phyloP scores from a whole-genome alignment of 1,140 invertebrate genomes.

The Polypedilum pembai region DNA sequence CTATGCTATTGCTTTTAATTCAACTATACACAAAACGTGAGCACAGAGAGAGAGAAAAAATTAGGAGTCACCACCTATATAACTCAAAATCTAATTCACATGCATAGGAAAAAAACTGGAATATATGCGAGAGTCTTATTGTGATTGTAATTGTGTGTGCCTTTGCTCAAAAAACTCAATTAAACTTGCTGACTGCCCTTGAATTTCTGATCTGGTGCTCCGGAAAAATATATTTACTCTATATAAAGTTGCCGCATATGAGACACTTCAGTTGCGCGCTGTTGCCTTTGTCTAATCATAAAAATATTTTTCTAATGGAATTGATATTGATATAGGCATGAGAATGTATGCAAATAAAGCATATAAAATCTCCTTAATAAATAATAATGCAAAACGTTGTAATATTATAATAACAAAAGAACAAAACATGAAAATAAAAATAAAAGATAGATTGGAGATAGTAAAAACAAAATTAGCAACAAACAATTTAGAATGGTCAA shows the following conservation, averaged over 20 bases:
- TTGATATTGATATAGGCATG: too few relatives aligned
- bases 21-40: neutral
- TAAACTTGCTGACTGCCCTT: constrained; percentile 22
- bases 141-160: neutral
- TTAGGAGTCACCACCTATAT: constrained; percentile 8
- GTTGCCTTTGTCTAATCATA: constrained; percentile 4
- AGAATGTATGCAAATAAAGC: too few relatives aligned
- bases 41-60: too few relatives aligned
- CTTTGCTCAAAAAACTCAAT: neutral
- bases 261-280: neutral
- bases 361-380: too few relatives aligned
- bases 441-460: too few relatives aligned
- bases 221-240: neutral
- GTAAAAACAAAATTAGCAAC: too few relatives aligned
- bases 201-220: constrained; percentile 8
- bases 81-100: neutral
- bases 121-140: constrained; percentile 11
- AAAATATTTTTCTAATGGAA: neutral
- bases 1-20: neutral
- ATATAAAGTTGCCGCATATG: neutral
- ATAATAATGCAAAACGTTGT: too few relatives aligned
- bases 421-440: too few relatives aligned
- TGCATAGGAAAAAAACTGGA: constrained; percentile 18
- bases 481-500: too few relatives aligned
- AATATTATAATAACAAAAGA: too few relatives aligned